Evolutionary conservation across 2,113 vertebrate species (phyloP).

Genomic region (Opisthocomus hoazin): DNA sequence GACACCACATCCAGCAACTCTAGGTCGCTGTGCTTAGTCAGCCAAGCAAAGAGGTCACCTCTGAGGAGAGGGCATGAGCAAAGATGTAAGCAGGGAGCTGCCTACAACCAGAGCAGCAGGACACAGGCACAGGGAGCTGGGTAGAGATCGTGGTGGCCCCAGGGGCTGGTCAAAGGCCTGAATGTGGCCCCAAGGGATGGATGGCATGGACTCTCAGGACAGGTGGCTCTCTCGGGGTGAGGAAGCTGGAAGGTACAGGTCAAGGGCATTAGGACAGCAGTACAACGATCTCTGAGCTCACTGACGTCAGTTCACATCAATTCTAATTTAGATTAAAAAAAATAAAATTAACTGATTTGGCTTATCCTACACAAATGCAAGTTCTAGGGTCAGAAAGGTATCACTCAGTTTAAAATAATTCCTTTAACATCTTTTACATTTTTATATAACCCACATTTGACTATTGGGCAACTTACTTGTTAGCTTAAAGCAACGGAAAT

Average conservation of each 20-base stretch:
- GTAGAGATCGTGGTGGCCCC: background rate
- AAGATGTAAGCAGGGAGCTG: background rate
- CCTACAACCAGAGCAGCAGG: background rate
- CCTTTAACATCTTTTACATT: background rate
- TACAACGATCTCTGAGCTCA: background rate
- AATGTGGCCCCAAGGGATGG: no score
- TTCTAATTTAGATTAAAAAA: background rate
- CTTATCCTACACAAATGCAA: background rate
- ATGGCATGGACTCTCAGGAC: background rate
- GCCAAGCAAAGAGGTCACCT: background rate
- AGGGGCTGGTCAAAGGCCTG: background rate
- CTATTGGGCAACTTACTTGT: background rate
- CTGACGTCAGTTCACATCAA: background rate
- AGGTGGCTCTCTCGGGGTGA: background rate
- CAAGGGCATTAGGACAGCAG: background rate
- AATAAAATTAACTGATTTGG: background rate
- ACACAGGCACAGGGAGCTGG: background rate
- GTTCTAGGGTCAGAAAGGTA: background rate
- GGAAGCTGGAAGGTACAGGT: background rate
- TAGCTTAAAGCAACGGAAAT: background rate
- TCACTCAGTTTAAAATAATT: background rate
- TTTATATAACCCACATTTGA: background rate
- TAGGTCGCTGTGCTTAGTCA: rapidly evolving
- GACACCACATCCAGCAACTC: background rate
- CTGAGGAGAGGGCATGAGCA: background rate